Conservation (phyloP, 2,113 vertebrate species). For the Anguilla rostrata region DNA sequence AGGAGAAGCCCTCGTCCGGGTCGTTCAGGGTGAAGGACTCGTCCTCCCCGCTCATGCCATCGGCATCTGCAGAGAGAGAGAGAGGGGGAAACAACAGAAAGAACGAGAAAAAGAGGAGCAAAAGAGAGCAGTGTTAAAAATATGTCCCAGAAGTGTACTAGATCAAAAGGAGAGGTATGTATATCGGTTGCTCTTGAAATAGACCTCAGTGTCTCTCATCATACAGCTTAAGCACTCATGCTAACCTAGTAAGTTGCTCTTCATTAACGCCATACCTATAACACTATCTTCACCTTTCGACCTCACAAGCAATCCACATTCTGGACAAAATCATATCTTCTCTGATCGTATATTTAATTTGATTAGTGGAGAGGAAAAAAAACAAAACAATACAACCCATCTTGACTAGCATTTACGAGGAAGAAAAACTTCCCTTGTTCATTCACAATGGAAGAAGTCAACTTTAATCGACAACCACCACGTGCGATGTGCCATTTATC, state of each 20-base stretch:
- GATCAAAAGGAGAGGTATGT: neutral
- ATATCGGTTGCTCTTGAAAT: neutral
- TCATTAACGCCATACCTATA: neutral
- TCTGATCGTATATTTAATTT: no score
- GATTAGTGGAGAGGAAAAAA: neutral
- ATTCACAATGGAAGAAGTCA: no score
- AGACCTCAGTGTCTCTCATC: neutral
- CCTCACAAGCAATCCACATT: no score
- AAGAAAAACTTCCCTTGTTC: no score
- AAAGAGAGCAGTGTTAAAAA: neutral
- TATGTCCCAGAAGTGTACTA: neutral
- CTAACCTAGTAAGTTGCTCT: neutral
- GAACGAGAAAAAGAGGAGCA: neutral
- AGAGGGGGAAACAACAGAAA: constrained; percentile 23
- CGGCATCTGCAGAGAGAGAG: constrained; percentile 74
- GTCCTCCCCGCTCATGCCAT: constrained; percentile 84
- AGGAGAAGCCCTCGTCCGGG: constrained; percentile 97
- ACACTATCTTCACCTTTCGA: no score
- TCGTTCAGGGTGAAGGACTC: constrained; percentile 89
- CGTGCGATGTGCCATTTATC: neutral
- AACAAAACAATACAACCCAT: neutral
- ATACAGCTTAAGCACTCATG: no score
- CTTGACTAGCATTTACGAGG: no score
- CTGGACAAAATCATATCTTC: no score
- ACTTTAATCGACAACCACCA: no score